Conservation (phyloP, 2,113 vertebrate species). For the Alligator mississippiensis region DNA sequence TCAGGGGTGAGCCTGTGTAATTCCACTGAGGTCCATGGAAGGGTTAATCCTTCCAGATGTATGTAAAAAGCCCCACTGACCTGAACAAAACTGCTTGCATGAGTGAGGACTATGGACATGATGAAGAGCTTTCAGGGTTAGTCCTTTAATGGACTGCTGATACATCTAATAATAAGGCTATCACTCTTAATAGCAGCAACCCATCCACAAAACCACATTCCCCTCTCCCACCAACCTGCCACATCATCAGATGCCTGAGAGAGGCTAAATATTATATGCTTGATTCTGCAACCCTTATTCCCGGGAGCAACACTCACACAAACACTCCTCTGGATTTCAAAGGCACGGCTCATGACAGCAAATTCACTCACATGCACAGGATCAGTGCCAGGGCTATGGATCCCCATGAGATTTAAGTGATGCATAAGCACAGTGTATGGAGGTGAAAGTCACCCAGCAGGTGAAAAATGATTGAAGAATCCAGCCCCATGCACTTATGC, state of each 20-base stretch:
- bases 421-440: background rate
- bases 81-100: background rate
- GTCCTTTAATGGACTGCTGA: background rate
- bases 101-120: background rate
- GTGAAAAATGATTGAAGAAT: background rate
- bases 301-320: background rate
- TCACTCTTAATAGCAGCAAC: background rate
- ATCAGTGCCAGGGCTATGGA: accelerated
- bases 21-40: background rate
- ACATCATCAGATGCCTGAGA: background rate
- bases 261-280: background rate
- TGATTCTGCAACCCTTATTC: background rate
- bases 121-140: background rate
- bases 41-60: background rate
- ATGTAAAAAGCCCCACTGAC: background rate
- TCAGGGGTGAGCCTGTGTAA: background rate
- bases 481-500: background rate
- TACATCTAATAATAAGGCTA: background rate
- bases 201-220: background rate
- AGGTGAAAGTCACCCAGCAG: accelerated
- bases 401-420: background rate
- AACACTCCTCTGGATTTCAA: background rate
- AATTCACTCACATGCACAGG: background rate
- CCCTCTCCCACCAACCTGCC: background rate
- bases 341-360: background rate